Conservation (phyloP, 2,888 invertebrate species). For the Diplazon laetatorius region DNA sequence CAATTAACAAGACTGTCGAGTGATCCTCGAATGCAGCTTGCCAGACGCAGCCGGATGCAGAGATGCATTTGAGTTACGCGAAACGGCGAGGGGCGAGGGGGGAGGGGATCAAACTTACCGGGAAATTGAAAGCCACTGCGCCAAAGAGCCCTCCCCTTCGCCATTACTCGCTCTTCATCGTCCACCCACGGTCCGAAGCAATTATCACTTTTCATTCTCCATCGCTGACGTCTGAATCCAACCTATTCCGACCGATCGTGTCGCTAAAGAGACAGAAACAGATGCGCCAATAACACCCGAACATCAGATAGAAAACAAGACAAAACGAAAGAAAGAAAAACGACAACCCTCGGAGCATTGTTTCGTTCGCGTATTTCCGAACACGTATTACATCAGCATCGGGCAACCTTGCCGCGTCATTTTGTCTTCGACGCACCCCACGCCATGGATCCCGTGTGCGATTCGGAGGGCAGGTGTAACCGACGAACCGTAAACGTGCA, state of each 20-base stretch:
- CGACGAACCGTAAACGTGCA: conserved; percentile 71
- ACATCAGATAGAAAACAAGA: too few relatives aligned
- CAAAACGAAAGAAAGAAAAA: neutral
- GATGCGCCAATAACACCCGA: neutral
- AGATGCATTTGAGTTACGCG: conserved; percentile 18
- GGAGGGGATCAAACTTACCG: conserved; percentile 20
- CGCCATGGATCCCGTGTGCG: conserved; percentile 43
- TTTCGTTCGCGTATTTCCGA: conserved; percentile 33
- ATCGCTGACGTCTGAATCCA: conserved; percentile 49
- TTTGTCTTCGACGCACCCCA: conserved; percentile 50
- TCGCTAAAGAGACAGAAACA: neutral
- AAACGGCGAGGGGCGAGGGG: too few relatives aligned
- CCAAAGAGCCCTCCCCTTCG: conserved; percentile 42
- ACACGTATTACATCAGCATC: conserved; percentile 34
- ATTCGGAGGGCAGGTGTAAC: conserved; percentile 71
- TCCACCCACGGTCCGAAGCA: conserved; percentile 45
- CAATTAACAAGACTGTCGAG: conserved; percentile 18
- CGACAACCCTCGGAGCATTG: neutral
- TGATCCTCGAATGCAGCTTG: neutral
- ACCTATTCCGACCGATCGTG: neutral
- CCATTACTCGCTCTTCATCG: neutral
- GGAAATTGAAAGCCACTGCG: conserved; percentile 64
- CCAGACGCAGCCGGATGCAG: neutral
- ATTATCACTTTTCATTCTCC: conserved; percentile 43
- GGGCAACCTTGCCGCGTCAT: conserved; percentile 44